These are phyloP conservation scores for Magallana gigas DNA, from an alignment of 1,140 invertebrate species.

Conservation along the genomic window DNA sequence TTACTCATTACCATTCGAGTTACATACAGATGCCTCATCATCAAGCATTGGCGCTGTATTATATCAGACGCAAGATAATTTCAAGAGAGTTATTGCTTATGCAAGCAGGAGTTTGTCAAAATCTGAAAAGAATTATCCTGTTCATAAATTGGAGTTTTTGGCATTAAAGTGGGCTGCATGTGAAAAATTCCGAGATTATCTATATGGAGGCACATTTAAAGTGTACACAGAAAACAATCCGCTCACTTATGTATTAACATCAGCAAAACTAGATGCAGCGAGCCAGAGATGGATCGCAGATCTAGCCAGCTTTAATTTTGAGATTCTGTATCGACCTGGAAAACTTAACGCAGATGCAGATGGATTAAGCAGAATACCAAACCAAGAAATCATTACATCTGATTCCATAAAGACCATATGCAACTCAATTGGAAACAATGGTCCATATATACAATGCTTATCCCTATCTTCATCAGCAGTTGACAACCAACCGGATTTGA, in stretches of 20 bases:
- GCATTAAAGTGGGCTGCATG: not conserved
- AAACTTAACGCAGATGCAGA: too few species aligned
- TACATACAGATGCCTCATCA: not conserved
- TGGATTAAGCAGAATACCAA: not conserved
- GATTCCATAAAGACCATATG: not conserved
- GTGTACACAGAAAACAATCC: not conserved
- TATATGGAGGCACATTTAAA: not conserved
- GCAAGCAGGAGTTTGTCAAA: conserved; percentile 7
- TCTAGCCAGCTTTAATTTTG: not conserved
- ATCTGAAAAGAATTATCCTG: conserved; percentile 27
- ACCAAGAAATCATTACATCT: too few species aligned
- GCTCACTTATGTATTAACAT: not conserved
- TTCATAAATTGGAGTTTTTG: conserved; percentile 7
- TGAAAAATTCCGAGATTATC: conserved; percentile 32
- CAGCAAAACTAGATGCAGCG: too few species aligned
- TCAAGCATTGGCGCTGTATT: not conserved
- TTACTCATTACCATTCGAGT: not conserved
- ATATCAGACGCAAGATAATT: not conserved
- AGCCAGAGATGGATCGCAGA: not conserved
- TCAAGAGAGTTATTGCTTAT: conserved; percentile 11
- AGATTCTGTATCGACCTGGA: not conserved
- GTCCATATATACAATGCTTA: not conserved
- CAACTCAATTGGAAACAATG: not conserved
- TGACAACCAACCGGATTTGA: not conserved
- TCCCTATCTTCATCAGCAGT: not conserved